phyloP scores from a whole-genome alignment of 2,888 invertebrate species.

The Synergus itoensis region DNA sequence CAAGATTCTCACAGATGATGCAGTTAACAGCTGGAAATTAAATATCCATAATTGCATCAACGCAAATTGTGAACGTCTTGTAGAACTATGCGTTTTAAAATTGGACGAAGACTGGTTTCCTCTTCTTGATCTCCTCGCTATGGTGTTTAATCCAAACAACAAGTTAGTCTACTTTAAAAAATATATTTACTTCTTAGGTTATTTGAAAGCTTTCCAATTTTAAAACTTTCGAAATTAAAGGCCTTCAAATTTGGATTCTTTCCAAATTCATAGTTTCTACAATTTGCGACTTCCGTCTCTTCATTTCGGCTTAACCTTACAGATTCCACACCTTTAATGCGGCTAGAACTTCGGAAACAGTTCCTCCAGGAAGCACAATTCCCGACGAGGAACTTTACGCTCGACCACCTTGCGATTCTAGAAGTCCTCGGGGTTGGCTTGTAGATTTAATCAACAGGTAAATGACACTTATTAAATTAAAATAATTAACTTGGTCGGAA shows the following conservation, averaged over 20 bases:
- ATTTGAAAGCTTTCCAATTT: neutral
- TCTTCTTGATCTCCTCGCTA: slow-evolving; percentile 93
- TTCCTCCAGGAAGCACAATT: slow-evolving; percentile 81
- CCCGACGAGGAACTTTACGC: slow-evolving; percentile 88
- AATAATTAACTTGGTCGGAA: neutral
- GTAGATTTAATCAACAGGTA: slow-evolving; percentile 95
- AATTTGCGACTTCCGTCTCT: slow-evolving; percentile 19
- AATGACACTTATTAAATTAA: slow-evolving; percentile 39
- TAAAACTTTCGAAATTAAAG: neutral
- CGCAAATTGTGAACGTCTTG: slow-evolving; percentile 94
- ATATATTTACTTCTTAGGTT: neutral
- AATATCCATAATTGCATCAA: slow-evolving; percentile 98
- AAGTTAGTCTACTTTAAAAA: slow-evolving; percentile 82
- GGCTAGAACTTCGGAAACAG: slow-evolving; percentile 86
- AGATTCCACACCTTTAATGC: slow-evolving; percentile 94
- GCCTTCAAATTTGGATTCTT: neutral
- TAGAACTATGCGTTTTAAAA: slow-evolving; percentile 95
- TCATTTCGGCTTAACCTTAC: slow-evolving; percentile 54
- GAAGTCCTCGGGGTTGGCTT: slow-evolving; percentile 95
- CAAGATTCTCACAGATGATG: slow-evolving; percentile 98
- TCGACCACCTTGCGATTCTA: slow-evolving; percentile 87
- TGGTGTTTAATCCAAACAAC: slow-evolving; percentile 96
- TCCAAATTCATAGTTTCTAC: neutral
- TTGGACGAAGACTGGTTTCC: slow-evolving; percentile 94
- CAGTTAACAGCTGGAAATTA: slow-evolving; percentile 97